phyloP scores from a whole-genome alignment of 2,113 vertebrate species.

The Chinchilla lanigera region DNA sequence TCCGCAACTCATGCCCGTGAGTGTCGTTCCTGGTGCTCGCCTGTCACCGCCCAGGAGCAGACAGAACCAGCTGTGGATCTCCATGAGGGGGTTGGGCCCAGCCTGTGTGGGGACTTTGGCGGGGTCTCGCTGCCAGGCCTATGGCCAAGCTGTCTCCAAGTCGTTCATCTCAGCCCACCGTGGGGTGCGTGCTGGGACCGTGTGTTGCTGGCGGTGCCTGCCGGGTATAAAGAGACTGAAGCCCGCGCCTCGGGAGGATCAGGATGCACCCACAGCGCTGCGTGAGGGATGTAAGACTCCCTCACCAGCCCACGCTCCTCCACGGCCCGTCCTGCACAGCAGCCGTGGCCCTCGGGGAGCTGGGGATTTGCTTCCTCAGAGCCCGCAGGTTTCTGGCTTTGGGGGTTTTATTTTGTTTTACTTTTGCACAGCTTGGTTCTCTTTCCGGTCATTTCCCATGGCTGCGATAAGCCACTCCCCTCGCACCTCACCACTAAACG shows the following conservation, averaged over 20 bases:
- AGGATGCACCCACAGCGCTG: not conserved
- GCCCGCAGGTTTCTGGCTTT: not conserved
- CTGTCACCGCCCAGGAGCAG: rapidly evolving
- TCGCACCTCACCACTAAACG: slow-evolving; percentile 81
- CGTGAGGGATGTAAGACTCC: rapidly evolving
- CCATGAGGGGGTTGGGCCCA: not conserved
- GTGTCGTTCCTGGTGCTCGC: not conserved
- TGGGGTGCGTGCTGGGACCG: rapidly evolving
- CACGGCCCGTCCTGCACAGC: rapidly evolving
- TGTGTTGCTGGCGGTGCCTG: rapidly evolving
- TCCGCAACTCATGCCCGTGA: slow-evolving; percentile 34
- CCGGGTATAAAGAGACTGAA: not conserved
- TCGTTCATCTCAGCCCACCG: rapidly evolving
- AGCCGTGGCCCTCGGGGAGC: not conserved
- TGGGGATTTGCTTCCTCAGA: slow-evolving; percentile 49
- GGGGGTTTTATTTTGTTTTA: not conserved
- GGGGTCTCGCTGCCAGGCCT: rapidly evolving
- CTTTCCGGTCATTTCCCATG: slow-evolving; percentile 71
- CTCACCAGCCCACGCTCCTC: not conserved
- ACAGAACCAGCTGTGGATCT: not conserved
- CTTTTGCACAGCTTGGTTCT: slow-evolving; percentile 49
- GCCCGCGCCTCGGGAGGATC: rapidly evolving
- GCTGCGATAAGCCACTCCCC: slow-evolving; percentile 80
- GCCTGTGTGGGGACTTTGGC: not conserved
- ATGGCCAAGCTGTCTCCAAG: rapidly evolving